Conservation (phyloP, 2,113 vertebrate genomes). For the Notothenia rossii region DNA sequence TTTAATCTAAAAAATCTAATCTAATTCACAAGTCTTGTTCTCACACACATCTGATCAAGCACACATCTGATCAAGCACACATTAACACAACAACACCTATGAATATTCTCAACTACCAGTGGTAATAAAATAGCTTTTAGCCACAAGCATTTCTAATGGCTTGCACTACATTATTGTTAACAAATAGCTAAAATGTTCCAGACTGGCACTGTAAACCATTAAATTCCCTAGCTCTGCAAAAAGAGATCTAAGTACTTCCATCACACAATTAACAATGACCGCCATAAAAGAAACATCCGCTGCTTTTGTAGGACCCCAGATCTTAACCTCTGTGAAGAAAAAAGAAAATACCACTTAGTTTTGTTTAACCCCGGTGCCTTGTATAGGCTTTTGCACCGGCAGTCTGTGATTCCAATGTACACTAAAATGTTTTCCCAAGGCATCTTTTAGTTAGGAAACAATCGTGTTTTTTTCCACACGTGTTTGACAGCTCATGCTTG, state of each 20-base stretch:
- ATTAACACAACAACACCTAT: background rate
- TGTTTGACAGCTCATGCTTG: slow-evolving; percentile 76
- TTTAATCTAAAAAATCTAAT: no score
- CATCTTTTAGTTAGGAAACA: slow-evolving; percentile 69
- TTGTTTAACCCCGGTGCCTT: slow-evolving; percentile 21
- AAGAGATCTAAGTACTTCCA: background rate
- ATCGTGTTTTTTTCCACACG: slow-evolving; percentile 55
- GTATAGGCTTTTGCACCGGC: slow-evolving; percentile 54
- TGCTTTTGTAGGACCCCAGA: slow-evolving; percentile 20
- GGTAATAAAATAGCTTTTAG: background rate
- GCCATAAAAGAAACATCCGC: background rate
- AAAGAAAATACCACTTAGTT: slow-evolving; percentile 15
- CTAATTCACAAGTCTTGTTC: background rate
- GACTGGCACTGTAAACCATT: background rate
- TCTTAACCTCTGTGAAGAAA: slow-evolving; percentile 30
- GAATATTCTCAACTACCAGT: background rate
- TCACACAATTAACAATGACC: slow-evolving; percentile 39
- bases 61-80: background rate
- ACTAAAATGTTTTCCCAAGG: slow-evolving; percentile 62
- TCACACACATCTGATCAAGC: background rate
- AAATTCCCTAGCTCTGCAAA: background rate
- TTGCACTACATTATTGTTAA: background rate
- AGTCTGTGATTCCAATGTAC: slow-evolving; percentile 56
- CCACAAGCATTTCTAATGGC: background rate
- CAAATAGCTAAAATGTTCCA: background rate